Conservation (phyloP, 2,888 invertebrate genomes). For the Drosophila robusta region DNA sequence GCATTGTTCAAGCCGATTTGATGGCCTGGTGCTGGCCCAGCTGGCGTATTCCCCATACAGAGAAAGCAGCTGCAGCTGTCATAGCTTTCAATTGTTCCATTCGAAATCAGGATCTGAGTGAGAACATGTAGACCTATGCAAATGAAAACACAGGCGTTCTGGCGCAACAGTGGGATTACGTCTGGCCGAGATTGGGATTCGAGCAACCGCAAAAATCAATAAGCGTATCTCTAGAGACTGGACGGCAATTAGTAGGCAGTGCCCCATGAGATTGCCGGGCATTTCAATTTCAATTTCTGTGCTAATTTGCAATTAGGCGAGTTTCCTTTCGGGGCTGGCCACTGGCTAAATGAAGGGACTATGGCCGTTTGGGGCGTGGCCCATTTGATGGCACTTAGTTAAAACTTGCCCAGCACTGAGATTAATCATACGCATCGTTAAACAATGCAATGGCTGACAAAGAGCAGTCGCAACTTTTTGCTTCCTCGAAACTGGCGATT, state of each 20-base stretch:
- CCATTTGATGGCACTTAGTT: constrained; percentile 9
- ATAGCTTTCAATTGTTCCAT: constrained; percentile 23
- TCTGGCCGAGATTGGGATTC: constrained; percentile 28
- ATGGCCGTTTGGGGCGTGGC: constrained; percentile 7
- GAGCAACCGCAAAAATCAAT: constrained; percentile 44
- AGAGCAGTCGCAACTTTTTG: constrained; percentile 20
- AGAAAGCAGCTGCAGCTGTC: constrained; percentile 18
- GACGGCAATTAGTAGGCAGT: constrained; percentile 47
- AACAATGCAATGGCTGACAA: constrained; percentile 40
- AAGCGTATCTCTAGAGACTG: constrained; percentile 28
- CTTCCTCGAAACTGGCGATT: constrained; percentile 13
- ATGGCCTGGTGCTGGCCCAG: constrained; percentile 1
- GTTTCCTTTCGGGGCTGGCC: constrained; percentile 11
- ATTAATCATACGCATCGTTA: constrained; percentile 74
- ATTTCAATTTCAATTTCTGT: constrained; percentile 59
- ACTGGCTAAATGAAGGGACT: background rate
- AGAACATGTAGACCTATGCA: constrained; percentile 12
- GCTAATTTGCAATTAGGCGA: constrained; percentile 70
- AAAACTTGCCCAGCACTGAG: constrained; percentile 28
- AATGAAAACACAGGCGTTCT: constrained; percentile 13
- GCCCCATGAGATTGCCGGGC: constrained; percentile 33
- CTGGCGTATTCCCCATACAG: constrained; percentile 1
- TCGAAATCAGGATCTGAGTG: constrained; percentile 1
- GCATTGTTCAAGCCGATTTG: constrained; percentile 3
- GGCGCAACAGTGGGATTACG: background rate